Base-by-base conservation (phyloP, 2,888 invertebrate genomes). In the Stenchaetothrips biformis region DNA sequence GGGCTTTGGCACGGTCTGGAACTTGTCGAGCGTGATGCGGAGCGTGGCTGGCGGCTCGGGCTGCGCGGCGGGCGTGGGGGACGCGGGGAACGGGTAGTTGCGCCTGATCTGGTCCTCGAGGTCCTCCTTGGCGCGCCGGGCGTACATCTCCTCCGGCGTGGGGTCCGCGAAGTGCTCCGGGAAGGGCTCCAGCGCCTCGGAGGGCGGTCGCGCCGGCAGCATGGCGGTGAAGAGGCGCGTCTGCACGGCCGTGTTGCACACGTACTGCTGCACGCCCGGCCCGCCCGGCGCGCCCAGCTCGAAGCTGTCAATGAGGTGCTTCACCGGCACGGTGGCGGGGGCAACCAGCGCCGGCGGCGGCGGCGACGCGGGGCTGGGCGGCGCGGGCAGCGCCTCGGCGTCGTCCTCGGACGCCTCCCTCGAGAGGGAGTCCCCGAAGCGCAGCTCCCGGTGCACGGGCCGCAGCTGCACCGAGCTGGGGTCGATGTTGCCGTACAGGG, bases 231-330 rank as follows among this genome's bases (percentile, higher is more conserved):
- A 86, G 80, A 85, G 84, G 78, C 85, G 85, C 0, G 86, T 85
- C 83, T 86, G 85, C 7, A 87, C 86, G 79, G 84, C 84, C 0
- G 86, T 84, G 81, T 87, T 87, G 6, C 87, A 84, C 0, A 87
- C 86, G 81, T 87, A 87, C 82, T 85, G 88, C 79, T 86, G 83
- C 67, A 74, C 67, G 59, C 13, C 59, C 8, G 59, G 53, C 4
- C 11, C 13, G 59, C 59, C 59, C 59, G 59, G 59, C 59, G 18
- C 13, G 67, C 67, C 67, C 67, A 25, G 67, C 67, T 74, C 67
- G 25, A 74, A 74, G 67, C 67, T 74, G 67, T 74, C 67, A 25
- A 74, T 74, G 21, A 74, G 67, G 67, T 74, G 67, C 67, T 74
- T 74, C 6, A 74, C 67, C 0, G 67, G 67, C 67, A 74, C 67